Percentiles rank a stretch among this genome's conserved stretches.
Evolutionary conservation across 2,797 vertebrate species (phyloP).

Genomic region (Cacajao melanocephalus): DNA sequence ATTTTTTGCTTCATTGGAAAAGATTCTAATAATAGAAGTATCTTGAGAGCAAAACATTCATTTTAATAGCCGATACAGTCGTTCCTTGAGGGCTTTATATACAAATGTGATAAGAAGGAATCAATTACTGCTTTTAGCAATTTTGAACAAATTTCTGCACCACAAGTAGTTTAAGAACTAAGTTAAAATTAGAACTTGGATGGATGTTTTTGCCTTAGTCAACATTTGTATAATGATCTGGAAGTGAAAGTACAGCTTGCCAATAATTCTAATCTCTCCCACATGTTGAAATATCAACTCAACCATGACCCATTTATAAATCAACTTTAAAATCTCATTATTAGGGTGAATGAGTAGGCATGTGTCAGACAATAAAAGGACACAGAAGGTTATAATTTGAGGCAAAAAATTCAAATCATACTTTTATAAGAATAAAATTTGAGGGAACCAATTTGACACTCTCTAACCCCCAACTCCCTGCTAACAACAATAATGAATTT

Average conservation of each 20-base stretch:
- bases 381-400: background rate
- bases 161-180: background rate
- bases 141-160: background rate
- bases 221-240: background rate
- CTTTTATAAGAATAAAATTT: background rate
- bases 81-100: background rate
- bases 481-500: background rate
- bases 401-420: background rate
- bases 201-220: background rate
- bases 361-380: background rate
- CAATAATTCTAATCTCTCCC: background rate
- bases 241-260: background rate
- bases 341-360: background rate
- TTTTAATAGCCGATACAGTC: background rate
- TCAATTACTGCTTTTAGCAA: background rate
- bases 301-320: background rate
- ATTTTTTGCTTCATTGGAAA: background rate
- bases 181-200: background rate
- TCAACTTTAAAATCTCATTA: background rate
- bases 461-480: fast-evolving
- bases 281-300: background rate
- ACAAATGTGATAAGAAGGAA: background rate
- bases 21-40: background rate
- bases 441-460: background rate
- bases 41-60: background rate